Evolutionary conservation across 2,113 vertebrate species (phyloP).

Genomic region (Lagopus leucura): DNA sequence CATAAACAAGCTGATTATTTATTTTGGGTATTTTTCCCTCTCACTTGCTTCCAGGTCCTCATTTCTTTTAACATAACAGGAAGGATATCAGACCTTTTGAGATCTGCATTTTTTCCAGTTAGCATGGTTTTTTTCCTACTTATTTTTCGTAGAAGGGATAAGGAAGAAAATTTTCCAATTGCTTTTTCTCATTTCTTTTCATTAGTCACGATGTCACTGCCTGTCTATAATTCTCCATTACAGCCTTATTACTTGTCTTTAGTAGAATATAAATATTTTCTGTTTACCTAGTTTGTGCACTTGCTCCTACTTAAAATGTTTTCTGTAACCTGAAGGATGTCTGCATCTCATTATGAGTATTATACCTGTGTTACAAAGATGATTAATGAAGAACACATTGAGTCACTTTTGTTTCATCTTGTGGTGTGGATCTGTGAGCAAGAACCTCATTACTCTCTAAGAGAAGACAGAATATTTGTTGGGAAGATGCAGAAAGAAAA

Average conservation of each 20-base stretch:
- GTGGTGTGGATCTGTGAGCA: not conserved
- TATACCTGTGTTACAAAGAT: not conserved
- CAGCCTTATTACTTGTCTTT: not conserved
- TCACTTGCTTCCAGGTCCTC: conserved; percentile 6
- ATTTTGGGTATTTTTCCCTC: not conserved
- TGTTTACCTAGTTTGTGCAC: conserved; percentile 20
- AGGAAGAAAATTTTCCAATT: conserved; percentile 51
- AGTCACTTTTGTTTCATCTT: not conserved
- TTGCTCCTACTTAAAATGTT: not conserved
- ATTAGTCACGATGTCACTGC: conserved; percentile 40
- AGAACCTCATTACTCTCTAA: not conserved
- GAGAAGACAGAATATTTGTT: not conserved
- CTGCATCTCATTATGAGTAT: not conserved
- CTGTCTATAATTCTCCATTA: conserved; percentile 37
- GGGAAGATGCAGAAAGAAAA: not conserved
- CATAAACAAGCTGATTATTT: conserved; percentile 64
- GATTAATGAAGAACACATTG: not conserved
- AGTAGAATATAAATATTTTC: conserved; percentile 4
- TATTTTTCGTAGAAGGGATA: conserved; percentile 61
- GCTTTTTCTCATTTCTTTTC: conserved; percentile 55
- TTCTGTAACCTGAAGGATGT: not conserved
- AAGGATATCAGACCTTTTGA: conserved; percentile 57
- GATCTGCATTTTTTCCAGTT: conserved; percentile 59
- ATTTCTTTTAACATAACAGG: conserved; percentile 61
- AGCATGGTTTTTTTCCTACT: conserved; percentile 53